A percentile compares a stretch with the other conserved stretches of the same genome.
phyloP scores from a whole-genome alignment of 2,113 vertebrate genomes.

The Fulmarus glacialis region DNA sequence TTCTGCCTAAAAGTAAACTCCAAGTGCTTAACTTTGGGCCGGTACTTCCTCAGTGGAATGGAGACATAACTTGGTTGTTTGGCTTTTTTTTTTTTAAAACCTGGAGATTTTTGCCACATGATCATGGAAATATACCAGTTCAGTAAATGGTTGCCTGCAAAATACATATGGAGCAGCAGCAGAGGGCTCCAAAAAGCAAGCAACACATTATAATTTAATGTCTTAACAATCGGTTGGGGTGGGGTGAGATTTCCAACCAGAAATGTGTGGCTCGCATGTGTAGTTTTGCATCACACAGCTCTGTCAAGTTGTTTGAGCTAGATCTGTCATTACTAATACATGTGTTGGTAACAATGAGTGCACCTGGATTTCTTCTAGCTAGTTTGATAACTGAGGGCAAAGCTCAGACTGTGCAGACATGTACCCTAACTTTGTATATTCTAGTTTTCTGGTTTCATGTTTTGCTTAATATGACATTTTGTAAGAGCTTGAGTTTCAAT shows the following conservation, averaged over 20 bases:
- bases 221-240: not conserved
- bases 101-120: not conserved
- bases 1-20: not conserved
- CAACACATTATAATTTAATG: not conserved
- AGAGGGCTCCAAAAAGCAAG: conserved; percentile 42
- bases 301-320: not conserved
- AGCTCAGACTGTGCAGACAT: not conserved
- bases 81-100: not conserved
- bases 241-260: not conserved
- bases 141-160: not conserved
- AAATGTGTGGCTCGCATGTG: not conserved
- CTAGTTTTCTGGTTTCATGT: not conserved
- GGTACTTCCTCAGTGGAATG: not conserved
- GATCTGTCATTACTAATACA: not conserved
- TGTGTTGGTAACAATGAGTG: not conserved
- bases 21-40: not conserved
- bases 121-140: not conserved
- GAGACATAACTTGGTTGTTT: not conserved
- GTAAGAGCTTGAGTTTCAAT: not conserved
- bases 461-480: not conserved
- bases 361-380: not conserved
- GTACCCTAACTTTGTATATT: not conserved
- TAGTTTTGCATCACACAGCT: not conserved
- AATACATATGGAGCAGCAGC: not conserved
- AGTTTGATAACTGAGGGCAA: not conserved